Base-by-base conservation (phyloP, 2,113 vertebrate genomes). In the Clinocottus analis region DNA sequence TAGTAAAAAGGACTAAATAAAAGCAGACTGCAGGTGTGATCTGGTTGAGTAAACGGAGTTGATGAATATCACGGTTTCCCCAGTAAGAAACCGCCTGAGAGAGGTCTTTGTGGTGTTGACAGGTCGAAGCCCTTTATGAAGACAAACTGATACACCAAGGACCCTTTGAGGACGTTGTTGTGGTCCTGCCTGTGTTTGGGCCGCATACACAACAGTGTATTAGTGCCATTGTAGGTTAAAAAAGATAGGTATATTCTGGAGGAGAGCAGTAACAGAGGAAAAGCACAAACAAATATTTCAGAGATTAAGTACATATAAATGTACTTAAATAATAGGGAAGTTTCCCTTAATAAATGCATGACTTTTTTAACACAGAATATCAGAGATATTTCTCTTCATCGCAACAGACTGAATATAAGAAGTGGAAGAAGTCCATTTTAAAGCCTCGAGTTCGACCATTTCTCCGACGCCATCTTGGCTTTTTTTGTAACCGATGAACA, bases 111-210 rank as follows among this genome's bases (percentile, higher is more conserved):
- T n/a, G n/a, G n/a, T n/a, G n/a, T n/a, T n/a, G n/a, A n/a, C n/a
- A n/a, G n/a, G n/a, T n/a, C n/a, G n/a, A n/a, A n/a, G n/a, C n/a
- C n/a, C n/a, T 39, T 11, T 14, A 49, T 7, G 17, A 71, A 17
- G 49, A 76, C n/a, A 43, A 47, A 72, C 60, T 2, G 66, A 81
- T 4, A 67, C 62, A 37, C 8, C 5, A 47, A 19, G 3, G 19
- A 79, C 51, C 64, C 39, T 72, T 17, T 58, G 58, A 31, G 51
- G n/a, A n/a, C n/a, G n/a, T n/a, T n/a, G n/a, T n/a, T n/a, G n/a
- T 16, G 0, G 1, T 62, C 21, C 45, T 41, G 39, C 43, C 16
- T 27, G 33, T 47, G 21, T 35, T 7, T 5, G 35, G 59, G 41
- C 55, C 29, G 49, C 21, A 45, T 62, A 35, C 27, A 45, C 4